Base-by-base conservation (phyloP, 2,797 vertebrate genomes). In the Manis crassicaudata region DNA sequence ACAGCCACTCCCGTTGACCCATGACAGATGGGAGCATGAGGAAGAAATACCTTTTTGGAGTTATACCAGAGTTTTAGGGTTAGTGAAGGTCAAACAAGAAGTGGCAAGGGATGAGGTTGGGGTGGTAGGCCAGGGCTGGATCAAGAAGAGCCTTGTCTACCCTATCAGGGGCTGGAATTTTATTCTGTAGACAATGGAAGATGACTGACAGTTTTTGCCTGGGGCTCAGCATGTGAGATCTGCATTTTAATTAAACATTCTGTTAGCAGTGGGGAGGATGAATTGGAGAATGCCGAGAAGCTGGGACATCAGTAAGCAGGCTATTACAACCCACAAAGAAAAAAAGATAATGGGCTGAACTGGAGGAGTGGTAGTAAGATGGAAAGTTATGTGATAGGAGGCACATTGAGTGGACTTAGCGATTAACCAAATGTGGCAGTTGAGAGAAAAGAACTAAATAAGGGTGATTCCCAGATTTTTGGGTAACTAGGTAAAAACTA, bases 201-300 rank as follows among this genome's bases (percentile, higher is more conserved):
- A 92, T 94, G 95, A 96, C 62, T 70, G 96, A 97, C 96, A 97
- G 91, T 52, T 92, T 94, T 81, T 25, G 89, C 96, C 97, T 90
- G 75, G 54, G 92, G 92, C 89, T 93, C 87, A 84, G 91, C 83
- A 29, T 56, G 80, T 84, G n/a, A 96, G 96, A 93, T 72, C 67
- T 95, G 94, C 93, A 92, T 97, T 96, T 97, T 97, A 97, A 97
- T 98, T 94, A 98, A 96, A 96, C 60, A 40, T 84, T 93, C 80
- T 85, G 83, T 67, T 90, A 92, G 91, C 87, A 90, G 87, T 70
- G 16, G 89, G 88, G 86, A 96, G 89, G 56, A 89, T 77, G 95
- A 89, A 92, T 79, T 93, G 72, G 76, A 95, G 82, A 96, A 43
- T 27, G 21, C 87, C 62, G 77, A 88, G 91, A 92, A 50, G 88